Percentiles rank a stretch among this genome's conserved stretches.
Evolutionary conservation across 2,113 vertebrate genomes (phyloP).

Genomic region (Sterrhoptilus dennistouni): DNA sequence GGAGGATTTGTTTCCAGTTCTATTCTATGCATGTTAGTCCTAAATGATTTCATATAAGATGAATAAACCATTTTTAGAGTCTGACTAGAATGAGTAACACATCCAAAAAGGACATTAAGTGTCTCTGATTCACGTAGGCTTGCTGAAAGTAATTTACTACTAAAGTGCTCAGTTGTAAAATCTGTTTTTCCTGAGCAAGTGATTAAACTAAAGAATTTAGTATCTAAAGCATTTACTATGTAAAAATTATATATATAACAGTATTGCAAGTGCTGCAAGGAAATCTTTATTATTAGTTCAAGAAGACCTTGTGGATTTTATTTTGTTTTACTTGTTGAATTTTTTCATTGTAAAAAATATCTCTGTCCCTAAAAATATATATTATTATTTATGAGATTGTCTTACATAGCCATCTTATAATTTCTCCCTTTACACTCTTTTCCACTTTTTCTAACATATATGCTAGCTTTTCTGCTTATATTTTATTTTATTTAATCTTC

Average conservation of each 20-base stretch:
- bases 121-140: background rate
- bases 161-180: background rate
- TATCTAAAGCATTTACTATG: background rate
- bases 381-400: background rate
- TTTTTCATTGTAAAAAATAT: background rate
- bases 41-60: background rate
- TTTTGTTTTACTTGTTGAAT: background rate
- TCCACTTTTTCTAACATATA: background rate
- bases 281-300: background rate
- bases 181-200: background rate
- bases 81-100: background rate
- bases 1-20: background rate
- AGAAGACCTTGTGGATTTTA: background rate
- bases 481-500: background rate
- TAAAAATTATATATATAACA: background rate
- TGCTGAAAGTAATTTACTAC: background rate
- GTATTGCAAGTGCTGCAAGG: background rate
- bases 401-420: background rate
- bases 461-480: background rate
- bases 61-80: background rate
- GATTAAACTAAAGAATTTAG: background rate
- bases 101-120: background rate
- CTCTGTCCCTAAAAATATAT: background rate
- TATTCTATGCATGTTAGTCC: background rate
- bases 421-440: background rate